A percentile compares a stretch with the other conserved stretches of the same genome.
Evolutionary conservation across 2,888 invertebrate species (phyloP).

Genomic region (Phorcus lineatus): DNA sequence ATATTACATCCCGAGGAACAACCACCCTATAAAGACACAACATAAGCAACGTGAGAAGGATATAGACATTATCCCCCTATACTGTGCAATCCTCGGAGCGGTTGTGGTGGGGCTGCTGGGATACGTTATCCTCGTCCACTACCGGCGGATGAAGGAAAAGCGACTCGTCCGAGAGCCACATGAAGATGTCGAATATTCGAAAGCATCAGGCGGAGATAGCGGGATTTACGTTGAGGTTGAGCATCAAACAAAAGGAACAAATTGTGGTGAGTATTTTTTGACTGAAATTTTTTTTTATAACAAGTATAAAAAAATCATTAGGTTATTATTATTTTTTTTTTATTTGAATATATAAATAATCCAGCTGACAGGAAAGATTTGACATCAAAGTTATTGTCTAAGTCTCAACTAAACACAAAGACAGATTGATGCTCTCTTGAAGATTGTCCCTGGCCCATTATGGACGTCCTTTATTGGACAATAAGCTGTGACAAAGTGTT

Average conservation of each 20-base stretch:
- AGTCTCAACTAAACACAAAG: too few species aligned
- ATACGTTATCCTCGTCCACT: conserved; percentile 72
- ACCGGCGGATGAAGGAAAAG: conserved; percentile 56
- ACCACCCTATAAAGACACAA: background rate
- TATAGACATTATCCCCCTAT: conserved; percentile 69
- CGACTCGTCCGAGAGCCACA: conserved; percentile 55
- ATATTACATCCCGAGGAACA: background rate
- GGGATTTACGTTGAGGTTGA: conserved; percentile 66
- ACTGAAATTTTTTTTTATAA: too few species aligned
- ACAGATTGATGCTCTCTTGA: too few species aligned
- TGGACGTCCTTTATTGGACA: too few species aligned
- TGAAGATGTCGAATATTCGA: conserved; percentile 63
- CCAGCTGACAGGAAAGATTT: too few species aligned
- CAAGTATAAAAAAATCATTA: too few species aligned
- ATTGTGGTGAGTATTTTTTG: background rate
- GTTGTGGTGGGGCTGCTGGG: conserved; percentile 70
- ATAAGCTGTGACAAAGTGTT: background rate
- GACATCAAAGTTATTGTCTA: too few species aligned
- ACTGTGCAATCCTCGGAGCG: conserved; percentile 71
- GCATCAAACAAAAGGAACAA: conserved; percentile 35
- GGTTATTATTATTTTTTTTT: too few species aligned
- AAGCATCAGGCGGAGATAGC: conserved; percentile 64
- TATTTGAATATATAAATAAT: too few species aligned
- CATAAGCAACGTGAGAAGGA: conserved; percentile 34
- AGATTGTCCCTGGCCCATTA: too few species aligned